These are phyloP conservation scores for Ectemnius continuus DNA, from an alignment of 2,888 invertebrate genomes.

Conservation along the genomic window DNA sequence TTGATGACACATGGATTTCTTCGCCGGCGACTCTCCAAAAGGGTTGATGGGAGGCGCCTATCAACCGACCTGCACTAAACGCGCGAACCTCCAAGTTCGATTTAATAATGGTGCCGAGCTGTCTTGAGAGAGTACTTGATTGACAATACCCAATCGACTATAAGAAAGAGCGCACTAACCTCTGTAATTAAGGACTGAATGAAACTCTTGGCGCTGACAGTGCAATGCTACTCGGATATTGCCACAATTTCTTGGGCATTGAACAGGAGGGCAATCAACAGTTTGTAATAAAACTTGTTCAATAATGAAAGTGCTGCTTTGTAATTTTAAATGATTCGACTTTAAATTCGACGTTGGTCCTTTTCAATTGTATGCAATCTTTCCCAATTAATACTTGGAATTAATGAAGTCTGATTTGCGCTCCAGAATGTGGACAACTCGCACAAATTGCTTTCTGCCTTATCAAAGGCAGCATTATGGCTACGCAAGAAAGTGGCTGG, in stretches of 20 bases:
- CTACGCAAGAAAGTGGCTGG: not conserved
- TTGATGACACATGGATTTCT: constrained; percentile 44
- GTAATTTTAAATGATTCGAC: no score
- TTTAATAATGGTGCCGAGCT: not conserved
- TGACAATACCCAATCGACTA: not conserved
- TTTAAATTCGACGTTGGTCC: no score
- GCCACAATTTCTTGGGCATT: no score
- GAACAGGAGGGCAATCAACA: no score
- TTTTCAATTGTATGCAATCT: no score
- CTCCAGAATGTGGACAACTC: no score
- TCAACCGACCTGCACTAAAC: not conserved
- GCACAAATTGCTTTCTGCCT: no score
- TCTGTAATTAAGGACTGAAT: constrained; percentile 2
- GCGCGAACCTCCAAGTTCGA: not conserved
- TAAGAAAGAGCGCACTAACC: not conserved
- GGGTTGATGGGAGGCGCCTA: constrained; percentile 28
- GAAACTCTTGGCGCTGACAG: not conserved
- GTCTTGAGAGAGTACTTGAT: not conserved
- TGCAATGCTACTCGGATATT: not conserved
- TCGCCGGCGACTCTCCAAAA: constrained; percentile 22
- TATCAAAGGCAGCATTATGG: not conserved
- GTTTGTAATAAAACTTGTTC: no score
- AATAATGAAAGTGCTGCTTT: no score
- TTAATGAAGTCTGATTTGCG: no score
- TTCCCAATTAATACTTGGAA: no score